Evolutionary conservation across 2,797 vertebrate genomes (phyloP), one percentile per base, ranked within the genome.

Genomic region (Atherinosoma microstoma): DNA sequence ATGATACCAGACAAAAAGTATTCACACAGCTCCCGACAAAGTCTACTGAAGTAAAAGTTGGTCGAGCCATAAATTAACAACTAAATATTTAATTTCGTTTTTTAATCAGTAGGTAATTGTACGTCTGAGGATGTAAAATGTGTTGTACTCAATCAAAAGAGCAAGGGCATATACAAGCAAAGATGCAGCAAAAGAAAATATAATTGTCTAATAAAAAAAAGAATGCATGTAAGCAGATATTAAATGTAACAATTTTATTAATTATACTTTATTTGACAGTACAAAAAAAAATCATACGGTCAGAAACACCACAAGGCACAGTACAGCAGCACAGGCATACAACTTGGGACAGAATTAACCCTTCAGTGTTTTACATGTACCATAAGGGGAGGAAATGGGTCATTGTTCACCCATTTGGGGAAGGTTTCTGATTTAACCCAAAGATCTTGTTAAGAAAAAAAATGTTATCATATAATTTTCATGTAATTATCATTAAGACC

Each of bases 251-350:
- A 70, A 66, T 85, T 76, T n/a, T 54, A 85, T 85, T 72, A 77
- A 67, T 74, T 56, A 60, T 79, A 89, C 66, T 90, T 91, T 89
- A 85, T 87, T 87, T 71, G 85, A 92, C 89, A 61, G 84, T 91
- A 88, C 88, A 90, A 92, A 93, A 85, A 85, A 87, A 89, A 85
- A 75, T 84, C 60, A 88, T 88, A 91, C 79, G 72, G 74, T 85
- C 83, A 78, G 78, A 89, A 89, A 91, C 89, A 89, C 30, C 83
- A 91, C 85, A 85, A 85, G 87, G 82, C 86, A 91, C 86, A 80
- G 76, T 75, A 91, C 89, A 92, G 86, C 79, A 89, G 83, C 87
- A 92, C 87, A 86, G 73, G 80, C 79, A 68, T 87, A 90, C 72
- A 70, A 45, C 83, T 75, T 80, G 75, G 87, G 84, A 91, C 76